These are phyloP conservation scores for Sander vitreus DNA, from an alignment of 2,113 vertebrate species.

Conservation along the genomic window DNA sequence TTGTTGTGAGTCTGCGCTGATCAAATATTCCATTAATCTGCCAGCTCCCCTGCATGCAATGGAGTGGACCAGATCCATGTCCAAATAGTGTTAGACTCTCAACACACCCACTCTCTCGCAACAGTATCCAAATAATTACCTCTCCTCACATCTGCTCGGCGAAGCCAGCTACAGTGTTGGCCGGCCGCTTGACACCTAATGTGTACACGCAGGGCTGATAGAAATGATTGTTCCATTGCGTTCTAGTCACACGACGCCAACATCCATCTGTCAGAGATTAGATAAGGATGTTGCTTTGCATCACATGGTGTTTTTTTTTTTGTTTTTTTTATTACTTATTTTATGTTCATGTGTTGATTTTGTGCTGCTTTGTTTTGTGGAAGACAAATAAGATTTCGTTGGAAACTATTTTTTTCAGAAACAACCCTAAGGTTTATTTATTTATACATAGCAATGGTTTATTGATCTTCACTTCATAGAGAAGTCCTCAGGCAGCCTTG, in stretches of 20 bases:
- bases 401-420: not conserved
- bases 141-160: slow-evolving; percentile 48
- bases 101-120: slow-evolving; percentile 60
- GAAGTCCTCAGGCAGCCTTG: not conserved
- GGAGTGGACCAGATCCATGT: slow-evolving; percentile 71
- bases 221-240: slow-evolving; percentile 44
- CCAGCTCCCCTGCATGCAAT: slow-evolving; percentile 62
- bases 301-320: not conserved
- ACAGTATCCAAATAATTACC: slow-evolving; percentile 69
- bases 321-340: not conserved
- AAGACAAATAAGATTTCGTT: not conserved
- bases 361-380: not conserved
- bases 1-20: slow-evolving; percentile 53
- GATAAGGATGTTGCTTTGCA: slow-evolving; percentile 18
- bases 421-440: not conserved
- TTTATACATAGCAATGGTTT: slow-evolving; percentile 8
- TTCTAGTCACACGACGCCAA: slow-evolving; percentile 13
- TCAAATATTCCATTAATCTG: slow-evolving; percentile 76
- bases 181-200: slow-evolving; percentile 37
- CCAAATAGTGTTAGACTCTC: slow-evolving; percentile 69
- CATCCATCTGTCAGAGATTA: slow-evolving; percentile 31
- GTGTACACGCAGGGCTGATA: slow-evolving; percentile 41
- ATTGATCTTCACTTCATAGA: slow-evolving; percentile 27
- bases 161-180: slow-evolving; percentile 24
- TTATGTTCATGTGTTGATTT: not conserved